Evolutionary conservation across 2,797 vertebrate genomes (phyloP).

Genomic region (Premnoplex brunnescens): DNA sequence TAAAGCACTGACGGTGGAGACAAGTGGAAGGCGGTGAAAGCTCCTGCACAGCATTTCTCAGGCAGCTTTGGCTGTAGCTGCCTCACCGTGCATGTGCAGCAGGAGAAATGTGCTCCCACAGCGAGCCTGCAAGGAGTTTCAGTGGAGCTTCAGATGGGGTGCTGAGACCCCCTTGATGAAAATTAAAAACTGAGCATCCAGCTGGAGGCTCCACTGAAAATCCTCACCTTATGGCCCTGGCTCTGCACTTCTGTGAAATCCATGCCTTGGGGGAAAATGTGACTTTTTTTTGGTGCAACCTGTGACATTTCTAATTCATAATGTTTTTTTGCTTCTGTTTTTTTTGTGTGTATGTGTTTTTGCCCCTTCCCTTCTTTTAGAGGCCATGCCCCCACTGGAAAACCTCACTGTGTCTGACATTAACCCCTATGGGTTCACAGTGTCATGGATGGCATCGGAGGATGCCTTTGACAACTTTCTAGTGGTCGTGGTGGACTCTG

Average conservation of each 20-base stretch:
- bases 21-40: not conserved
- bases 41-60: not conserved
- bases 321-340: conserved; percentile 48
- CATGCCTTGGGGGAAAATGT: not conserved
- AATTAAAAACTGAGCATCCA: not conserved
- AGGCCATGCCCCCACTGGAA: conserved; percentile 92
- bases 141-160: not conserved
- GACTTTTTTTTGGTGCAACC: not conserved
- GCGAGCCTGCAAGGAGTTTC: not conserved
- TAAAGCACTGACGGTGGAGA: not conserved
- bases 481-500: conserved; percentile 92
- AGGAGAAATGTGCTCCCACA: not conserved
- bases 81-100: not conserved
- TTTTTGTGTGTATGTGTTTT: conserved; percentile 10
- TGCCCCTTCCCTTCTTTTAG: conserved; percentile 80
- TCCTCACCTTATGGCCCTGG: not conserved
- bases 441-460: conserved; percentile 87
- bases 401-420: conserved; percentile 91
- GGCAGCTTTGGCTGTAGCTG: not conserved
- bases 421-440: conserved; percentile 92
- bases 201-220: not conserved
- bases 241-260: not conserved
- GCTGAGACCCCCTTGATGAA: not conserved
- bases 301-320: conserved; percentile 61
- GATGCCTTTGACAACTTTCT: conserved; percentile 90